Percentiles rank a stretch among this genome's conserved stretches.
These are phyloP conservation scores for Odontomyia ornata DNA, from an alignment of 2,888 invertebrate species.

Conservation along the genomic window DNA sequence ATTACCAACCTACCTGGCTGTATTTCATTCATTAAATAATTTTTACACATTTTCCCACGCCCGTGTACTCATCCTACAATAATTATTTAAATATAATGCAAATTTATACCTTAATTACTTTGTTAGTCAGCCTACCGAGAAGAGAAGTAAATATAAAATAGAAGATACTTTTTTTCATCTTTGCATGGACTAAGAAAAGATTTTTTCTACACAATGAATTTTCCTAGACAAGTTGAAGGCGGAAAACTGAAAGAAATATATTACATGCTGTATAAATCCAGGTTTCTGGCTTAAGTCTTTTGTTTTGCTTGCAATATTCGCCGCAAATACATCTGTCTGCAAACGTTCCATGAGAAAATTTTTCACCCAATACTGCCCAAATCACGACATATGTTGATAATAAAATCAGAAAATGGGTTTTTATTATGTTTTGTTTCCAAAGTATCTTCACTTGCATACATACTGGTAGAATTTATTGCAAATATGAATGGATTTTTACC, in stretches of 20 bases:
- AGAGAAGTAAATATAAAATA: neutral
- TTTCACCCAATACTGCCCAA: neutral
- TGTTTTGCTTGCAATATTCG: neutral
- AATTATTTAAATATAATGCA: conserved; percentile 28
- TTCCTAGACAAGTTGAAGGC: too few species aligned
- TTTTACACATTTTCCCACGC: conserved; percentile 14
- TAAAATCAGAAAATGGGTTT: neutral
- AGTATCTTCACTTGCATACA: neutral
- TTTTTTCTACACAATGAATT: too few species aligned
- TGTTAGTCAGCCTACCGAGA: neutral
- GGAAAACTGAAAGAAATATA: neutral
- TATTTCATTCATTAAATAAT: neutral
- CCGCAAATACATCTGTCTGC: neutral
- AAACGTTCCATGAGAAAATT: neutral
- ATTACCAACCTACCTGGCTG: too few species aligned
- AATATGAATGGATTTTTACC: conserved; percentile 5
- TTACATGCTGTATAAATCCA: conserved; percentile 27
- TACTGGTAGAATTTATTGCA: neutral
- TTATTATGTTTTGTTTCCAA: neutral
- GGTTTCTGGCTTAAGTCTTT: conserved; percentile 35
- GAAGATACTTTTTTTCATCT: too few species aligned
- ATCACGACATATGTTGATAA: neutral
- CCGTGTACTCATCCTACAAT: neutral
- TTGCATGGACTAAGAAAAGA: too few species aligned
- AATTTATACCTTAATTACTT: conserved; percentile 13